Evolutionary conservation across 2,888 invertebrate genomes (phyloP).

Genomic region (Epirrhoe alternata): DNA sequence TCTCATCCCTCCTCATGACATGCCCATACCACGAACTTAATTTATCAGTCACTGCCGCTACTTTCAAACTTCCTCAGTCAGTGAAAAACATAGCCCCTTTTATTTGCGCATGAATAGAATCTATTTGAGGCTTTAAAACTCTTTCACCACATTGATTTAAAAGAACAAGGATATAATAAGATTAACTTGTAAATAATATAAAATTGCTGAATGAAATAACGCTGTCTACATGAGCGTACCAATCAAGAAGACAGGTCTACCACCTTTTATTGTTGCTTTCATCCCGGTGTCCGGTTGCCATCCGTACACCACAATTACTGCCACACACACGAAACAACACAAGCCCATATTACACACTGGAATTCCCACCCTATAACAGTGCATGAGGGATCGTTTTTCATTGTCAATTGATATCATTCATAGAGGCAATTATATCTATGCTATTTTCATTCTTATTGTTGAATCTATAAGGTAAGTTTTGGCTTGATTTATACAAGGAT

Average conservation of each 20-base stretch:
- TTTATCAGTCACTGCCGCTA: no score
- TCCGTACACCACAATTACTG: conserved; percentile 72
- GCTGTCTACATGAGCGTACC: conserved; percentile 60
- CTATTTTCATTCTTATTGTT: conserved; percentile 27
- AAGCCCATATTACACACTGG: conserved; percentile 15
- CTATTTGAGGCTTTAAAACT: no score
- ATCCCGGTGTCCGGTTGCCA: conserved; percentile 82
- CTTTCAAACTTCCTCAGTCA: no score
- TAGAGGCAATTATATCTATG: not conserved
- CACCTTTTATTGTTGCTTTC: conserved; percentile 84
- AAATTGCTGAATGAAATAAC: conserved; percentile 5
- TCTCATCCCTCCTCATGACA: no score
- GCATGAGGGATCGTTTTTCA: not conserved
- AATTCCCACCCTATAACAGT: conserved; percentile 3
- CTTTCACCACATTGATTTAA: no score
- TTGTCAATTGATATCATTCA: not conserved
- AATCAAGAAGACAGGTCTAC: conserved; percentile 79
- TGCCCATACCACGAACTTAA: no score
- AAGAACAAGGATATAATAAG: no score
- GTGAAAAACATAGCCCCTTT: no score
- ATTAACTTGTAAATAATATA: not conserved
- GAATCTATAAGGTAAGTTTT: conserved; percentile 26
- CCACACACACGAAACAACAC: conserved; percentile 50
- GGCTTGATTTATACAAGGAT: conserved; percentile 18
- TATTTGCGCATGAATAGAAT: no score